These are phyloP conservation scores for Drosophila rufa DNA, from an alignment of 1,140 invertebrate species.

Conservation along the genomic window DNA sequence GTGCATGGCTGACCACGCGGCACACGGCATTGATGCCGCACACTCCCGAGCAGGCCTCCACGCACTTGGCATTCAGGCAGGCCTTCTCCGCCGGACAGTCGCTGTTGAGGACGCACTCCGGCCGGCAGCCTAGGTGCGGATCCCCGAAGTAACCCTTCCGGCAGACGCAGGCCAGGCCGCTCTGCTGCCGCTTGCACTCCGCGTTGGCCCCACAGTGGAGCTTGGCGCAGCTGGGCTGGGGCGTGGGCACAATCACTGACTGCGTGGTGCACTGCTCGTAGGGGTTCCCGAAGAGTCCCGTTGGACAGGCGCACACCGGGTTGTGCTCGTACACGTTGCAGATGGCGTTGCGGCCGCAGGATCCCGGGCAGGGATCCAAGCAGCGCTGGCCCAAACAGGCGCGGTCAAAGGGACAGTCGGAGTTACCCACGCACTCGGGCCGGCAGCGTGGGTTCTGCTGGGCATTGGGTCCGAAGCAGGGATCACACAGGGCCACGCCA, in stretches of 20 bases:
- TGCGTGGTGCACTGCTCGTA: slow-evolving; percentile 90
- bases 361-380: slow-evolving; percentile 92
- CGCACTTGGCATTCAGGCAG: slow-evolving; percentile 92
- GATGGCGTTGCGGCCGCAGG: slow-evolving; percentile 91
- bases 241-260: slow-evolving; percentile 82
- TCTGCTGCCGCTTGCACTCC: slow-evolving; percentile 88
- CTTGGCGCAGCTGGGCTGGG: slow-evolving; percentile 88
- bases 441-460: slow-evolving; percentile 90
- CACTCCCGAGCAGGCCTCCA: slow-evolving; percentile 91
- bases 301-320: slow-evolving; percentile 91
- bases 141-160: slow-evolving; percentile 90
- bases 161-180: slow-evolving; percentile 88
- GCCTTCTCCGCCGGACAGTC: slow-evolving; percentile 90
- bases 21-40: slow-evolving; percentile 92
- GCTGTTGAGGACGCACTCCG: slow-evolving; percentile 92
- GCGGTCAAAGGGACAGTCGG: slow-evolving; percentile 91
- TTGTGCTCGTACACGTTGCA: slow-evolving; percentile 91
- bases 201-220: slow-evolving; percentile 92
- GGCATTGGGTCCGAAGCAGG: slow-evolving; percentile 89
- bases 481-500: slow-evolving; percentile 91
- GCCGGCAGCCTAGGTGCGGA: slow-evolving; percentile 90
- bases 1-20: slow-evolving; percentile 91
- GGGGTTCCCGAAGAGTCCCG: slow-evolving; percentile 92
- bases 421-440: slow-evolving; percentile 91
- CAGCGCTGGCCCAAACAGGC: slow-evolving; percentile 92